Evolutionary conservation across 1,140 invertebrate genomes (phyloP).

Genomic region (Bombus picipes): DNA sequence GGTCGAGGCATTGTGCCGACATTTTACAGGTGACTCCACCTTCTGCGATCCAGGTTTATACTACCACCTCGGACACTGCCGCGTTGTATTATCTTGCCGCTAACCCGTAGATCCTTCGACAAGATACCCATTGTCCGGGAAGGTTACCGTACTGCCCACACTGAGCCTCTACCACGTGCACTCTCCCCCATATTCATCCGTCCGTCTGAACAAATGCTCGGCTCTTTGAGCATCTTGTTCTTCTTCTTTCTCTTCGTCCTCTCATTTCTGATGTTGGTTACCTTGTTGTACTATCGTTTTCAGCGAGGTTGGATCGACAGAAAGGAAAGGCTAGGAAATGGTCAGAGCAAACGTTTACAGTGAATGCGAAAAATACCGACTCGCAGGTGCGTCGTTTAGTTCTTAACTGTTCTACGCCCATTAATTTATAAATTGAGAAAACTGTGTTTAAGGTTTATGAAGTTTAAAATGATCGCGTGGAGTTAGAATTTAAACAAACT

Average conservation of each 20-base stretch:
- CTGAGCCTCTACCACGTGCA: slow-evolving; percentile 5
- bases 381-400: no score
- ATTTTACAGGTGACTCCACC: slow-evolving; percentile 54
- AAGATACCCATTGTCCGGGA: slow-evolving; percentile 45
- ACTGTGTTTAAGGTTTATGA: no score
- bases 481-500: no score
- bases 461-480: no score
- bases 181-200: slow-evolving; percentile 14
- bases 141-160: slow-evolving; percentile 38
- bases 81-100: slow-evolving; percentile 45
- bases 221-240: background rate
- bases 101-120: slow-evolving; percentile 47
- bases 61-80: slow-evolving; percentile 29
- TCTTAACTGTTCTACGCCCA: no score
- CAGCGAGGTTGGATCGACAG: background rate
- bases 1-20: slow-evolving; percentile 42
- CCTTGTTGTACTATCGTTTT: background rate
- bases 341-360: background rate
- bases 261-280: background rate
- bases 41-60: slow-evolving; percentile 33
- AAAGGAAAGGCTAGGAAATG: no score
- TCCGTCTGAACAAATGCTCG: slow-evolving; percentile 13
- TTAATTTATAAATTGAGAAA: no score
- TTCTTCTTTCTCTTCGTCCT: background rate
- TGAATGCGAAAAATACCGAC: no score